Evolutionary conservation across 2,797 vertebrate species (phyloP).

Genomic region (Synanceia verrucosa): DNA sequence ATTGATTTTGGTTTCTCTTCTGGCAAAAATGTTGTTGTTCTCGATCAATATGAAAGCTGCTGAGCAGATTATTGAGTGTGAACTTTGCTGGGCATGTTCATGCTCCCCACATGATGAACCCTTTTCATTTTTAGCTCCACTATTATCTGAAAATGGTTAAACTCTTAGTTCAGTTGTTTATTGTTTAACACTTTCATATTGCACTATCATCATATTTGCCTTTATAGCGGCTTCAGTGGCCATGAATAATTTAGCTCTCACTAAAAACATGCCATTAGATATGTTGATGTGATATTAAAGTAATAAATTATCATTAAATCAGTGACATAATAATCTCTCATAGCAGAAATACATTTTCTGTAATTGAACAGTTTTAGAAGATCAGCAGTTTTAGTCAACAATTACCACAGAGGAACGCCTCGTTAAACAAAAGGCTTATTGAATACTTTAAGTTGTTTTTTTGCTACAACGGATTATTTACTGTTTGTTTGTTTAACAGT

Average conservation of each 20-base stretch:
- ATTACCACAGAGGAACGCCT: not conserved
- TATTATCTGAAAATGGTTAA: not conserved
- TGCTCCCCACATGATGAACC: not conserved
- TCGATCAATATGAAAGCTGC: too few relatives aligned
- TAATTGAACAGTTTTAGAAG: not conserved
- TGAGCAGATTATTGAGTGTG: not conserved
- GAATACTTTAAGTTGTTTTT: not conserved
- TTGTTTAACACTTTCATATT: not conserved
- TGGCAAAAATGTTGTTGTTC: too few relatives aligned
- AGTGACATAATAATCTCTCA: not conserved
- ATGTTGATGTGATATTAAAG: not conserved
- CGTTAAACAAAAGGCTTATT: not conserved
- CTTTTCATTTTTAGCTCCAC: not conserved
- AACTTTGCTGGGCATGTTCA: not conserved
- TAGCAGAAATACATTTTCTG: not conserved
- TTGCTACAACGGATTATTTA: not conserved
- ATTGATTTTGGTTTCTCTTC: not conserved
- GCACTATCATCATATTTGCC: too few relatives aligned
- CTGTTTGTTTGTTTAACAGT: conserved; percentile 14
- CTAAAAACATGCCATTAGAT: not conserved
- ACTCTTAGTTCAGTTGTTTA: too few relatives aligned
- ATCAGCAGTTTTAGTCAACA: not conserved
- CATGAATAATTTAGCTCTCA: not conserved
- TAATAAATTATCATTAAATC: not conserved
- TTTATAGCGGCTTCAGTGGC: too few relatives aligned